Base-by-base conservation (phyloP, 2,113 vertebrate genomes). In the Ceyx melanurus region DNA sequence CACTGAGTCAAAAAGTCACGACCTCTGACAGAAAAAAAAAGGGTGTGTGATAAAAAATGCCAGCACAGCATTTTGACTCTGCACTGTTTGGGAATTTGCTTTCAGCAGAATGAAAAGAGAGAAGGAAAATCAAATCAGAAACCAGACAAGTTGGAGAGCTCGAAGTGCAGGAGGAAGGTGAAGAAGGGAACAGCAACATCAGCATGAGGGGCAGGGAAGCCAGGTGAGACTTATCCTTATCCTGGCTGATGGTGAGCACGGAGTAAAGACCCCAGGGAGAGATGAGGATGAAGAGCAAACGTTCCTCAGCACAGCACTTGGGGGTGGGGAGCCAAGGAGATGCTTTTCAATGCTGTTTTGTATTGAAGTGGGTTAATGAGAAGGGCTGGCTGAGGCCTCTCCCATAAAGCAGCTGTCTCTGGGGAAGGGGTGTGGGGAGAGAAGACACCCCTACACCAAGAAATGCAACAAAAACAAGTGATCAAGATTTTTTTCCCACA, bases 401-500 rank as follows among this genome's bases (percentile, higher is more conserved):
- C 75, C 72, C 67, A 80, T 56, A 94, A 85, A 94, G 88, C 78
- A 86, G 2, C 43, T 64, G 13, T 76, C 76, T 72, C 53, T 4
- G 56, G 28, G 31, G 18, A 35, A 2, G 7, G 23, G 11, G 8
- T 8, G 20, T 2, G 6, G n/a, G 9, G 8, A 9, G 16, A 60
- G 11, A 9, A 73, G 46, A 11, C 13, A n/a, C 23, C 18, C 54
- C 33, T 91, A 28, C 82, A 73, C 28, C 80, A 73, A 88, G 75
- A 85, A 91, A 85, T 2, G 15, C 26, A 42, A 29, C 54, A 75
- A 77, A 78, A 88, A 56, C 46, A 82, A 88, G 83, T 72, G 37
- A 80, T 80, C 56, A 80, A 91, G 75, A 62, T 70, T 86, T 89
- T 86, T 89, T 92, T 91, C 83, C 93, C 86, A 96, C 89, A 93